phyloP scores from a whole-genome alignment of 2,113 vertebrate genomes.

The Danionella cerebrum region DNA sequence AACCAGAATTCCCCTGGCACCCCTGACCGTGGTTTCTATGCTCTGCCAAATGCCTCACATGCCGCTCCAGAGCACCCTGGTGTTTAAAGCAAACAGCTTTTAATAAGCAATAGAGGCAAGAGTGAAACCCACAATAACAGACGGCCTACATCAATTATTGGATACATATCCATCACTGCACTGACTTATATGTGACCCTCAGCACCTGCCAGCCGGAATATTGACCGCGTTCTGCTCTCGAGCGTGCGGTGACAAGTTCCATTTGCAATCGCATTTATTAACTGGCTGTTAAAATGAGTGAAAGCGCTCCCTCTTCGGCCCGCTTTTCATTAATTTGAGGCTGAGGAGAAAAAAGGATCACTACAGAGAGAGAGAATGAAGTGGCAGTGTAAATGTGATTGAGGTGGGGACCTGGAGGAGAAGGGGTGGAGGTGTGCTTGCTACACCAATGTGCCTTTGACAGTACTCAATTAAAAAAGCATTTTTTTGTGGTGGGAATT shows the following conservation, averaged over 20 bases:
- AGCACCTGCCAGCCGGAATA: constrained; percentile 70
- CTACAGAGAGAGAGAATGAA: constrained; percentile 29
- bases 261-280: constrained; percentile 77
- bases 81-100: constrained; percentile 73
- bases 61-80: constrained; percentile 63
- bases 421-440: neutral
- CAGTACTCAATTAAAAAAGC: neutral
- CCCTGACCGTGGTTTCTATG: neutral
- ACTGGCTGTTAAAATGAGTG: constrained; percentile 71
- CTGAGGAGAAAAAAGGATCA: constrained; percentile 51
- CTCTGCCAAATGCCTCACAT: neutral
- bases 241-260: constrained; percentile 69
- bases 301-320: constrained; percentile 45
- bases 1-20: neutral
- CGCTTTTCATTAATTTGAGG: constrained; percentile 59
- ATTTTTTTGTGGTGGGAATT: neutral
- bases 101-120: constrained; percentile 73
- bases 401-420: constrained; percentile 21
- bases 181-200: constrained; percentile 76
- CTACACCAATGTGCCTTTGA: neutral
- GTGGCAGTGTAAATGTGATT: constrained; percentile 33
- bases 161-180: constrained; percentile 84
- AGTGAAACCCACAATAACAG: constrained; percentile 71
- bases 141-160: constrained; percentile 77
- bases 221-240: constrained; percentile 61